Conservation (phyloP, 2,113 vertebrate genomes). For the Rostratula benghalensis region DNA sequence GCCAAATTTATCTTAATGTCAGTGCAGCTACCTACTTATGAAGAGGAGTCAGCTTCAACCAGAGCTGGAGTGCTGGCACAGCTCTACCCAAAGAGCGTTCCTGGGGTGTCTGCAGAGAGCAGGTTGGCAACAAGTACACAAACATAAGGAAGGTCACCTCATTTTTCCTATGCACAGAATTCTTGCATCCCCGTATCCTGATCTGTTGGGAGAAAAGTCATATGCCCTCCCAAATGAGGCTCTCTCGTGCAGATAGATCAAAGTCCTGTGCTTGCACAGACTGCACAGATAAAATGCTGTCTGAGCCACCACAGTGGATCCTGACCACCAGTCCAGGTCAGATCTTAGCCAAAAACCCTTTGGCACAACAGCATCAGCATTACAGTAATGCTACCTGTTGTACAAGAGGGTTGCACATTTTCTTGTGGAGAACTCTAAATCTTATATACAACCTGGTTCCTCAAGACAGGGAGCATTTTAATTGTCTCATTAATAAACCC, state of each 20-base stretch:
- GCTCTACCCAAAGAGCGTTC: neutral
- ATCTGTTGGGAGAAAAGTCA: neutral
- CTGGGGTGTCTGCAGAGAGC: neutral
- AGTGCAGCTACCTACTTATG: neutral
- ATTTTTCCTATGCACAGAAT: neutral
- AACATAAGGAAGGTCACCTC: neutral
- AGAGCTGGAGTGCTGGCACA: rapidly evolving
- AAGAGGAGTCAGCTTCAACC: neutral
- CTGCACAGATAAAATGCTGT: rapidly evolving
- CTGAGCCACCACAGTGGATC: neutral
- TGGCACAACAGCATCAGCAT: neutral
- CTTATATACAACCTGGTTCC: neutral
- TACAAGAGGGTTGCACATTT: neutral
- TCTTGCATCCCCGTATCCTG: neutral
- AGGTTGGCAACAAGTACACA: neutral
- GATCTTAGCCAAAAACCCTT: neutral
- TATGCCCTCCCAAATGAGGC: neutral
- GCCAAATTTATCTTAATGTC: neutral
- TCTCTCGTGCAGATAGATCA: neutral
- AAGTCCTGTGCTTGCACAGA: neutral
- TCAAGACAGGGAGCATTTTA: neutral
- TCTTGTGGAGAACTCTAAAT: neutral
- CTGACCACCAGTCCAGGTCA: rapidly evolving
- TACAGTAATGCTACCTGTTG: neutral
- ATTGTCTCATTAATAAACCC: conserved; percentile 22